These are phyloP conservation scores for Podilymbus podiceps DNA, from an alignment of 2,113 vertebrate species.

Conservation along the genomic window DNA sequence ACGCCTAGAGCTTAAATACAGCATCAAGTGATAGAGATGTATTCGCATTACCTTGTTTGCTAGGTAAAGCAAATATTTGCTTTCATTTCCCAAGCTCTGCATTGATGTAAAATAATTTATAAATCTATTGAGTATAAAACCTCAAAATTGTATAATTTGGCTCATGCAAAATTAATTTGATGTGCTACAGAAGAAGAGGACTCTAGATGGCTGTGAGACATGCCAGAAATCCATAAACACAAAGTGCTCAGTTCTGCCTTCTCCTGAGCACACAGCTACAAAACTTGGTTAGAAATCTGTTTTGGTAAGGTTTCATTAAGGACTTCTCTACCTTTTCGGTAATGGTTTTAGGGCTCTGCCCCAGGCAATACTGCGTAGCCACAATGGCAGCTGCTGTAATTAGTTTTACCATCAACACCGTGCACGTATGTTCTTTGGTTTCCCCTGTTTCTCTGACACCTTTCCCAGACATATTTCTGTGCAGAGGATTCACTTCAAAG, in stretches of 20 bases:
- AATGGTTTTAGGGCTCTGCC: background rate
- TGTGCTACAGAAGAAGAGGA: background rate
- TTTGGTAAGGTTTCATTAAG: background rate
- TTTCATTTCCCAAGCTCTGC: background rate
- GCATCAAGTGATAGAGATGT: background rate
- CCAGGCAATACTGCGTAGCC: too few species aligned
- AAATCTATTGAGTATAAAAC: background rate
- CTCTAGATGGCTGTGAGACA: rapidly evolving
- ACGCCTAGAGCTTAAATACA: background rate
- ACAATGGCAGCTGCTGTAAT: background rate
- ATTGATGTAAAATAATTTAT: background rate
- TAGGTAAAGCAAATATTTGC: slow-evolving; percentile 1
- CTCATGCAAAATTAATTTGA: background rate
- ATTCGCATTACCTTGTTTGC: background rate
- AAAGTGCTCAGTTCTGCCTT: background rate
- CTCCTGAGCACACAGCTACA: background rate
- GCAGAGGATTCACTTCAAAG: background rate
- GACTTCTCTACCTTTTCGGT: background rate
- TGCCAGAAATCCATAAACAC: background rate
- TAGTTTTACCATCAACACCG: background rate
- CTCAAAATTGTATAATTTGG: background rate
- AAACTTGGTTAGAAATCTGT: rapidly evolving
- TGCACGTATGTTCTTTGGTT: rapidly evolving
- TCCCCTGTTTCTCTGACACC: background rate
- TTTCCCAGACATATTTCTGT: background rate